Evolutionary conservation across 2,113 vertebrate genomes (phyloP).

Genomic region (Pristiophorus japonicus): DNA sequence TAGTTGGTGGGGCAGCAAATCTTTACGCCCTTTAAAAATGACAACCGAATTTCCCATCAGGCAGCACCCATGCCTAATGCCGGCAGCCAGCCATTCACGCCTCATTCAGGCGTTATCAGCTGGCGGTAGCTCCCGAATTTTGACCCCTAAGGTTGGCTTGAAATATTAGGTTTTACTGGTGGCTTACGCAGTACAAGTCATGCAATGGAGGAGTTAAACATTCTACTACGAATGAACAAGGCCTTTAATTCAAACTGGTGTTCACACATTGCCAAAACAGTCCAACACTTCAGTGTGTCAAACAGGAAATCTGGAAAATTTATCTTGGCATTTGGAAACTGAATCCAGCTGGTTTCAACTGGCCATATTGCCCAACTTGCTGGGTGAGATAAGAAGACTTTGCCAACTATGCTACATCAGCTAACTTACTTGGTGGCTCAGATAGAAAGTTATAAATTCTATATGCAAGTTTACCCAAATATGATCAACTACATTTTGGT

Average conservation of each 20-base stretch:
- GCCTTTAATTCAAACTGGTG: conserved; percentile 25
- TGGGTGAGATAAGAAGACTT: conserved; percentile 11
- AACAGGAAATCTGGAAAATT: conserved; percentile 37
- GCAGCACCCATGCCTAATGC: too few species aligned
- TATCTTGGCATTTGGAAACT: conserved; percentile 29
- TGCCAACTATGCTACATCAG: conserved; percentile 22
- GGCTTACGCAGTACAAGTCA: not conserved
- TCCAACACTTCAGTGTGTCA: conserved; percentile 29
- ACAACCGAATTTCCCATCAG: too few species aligned
- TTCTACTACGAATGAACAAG: conserved; percentile 14
- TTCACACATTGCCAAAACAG: conserved; percentile 35
- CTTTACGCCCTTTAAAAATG: too few species aligned
- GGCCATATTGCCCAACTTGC: conserved; percentile 15
- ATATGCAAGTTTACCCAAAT: not conserved
- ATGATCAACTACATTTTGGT: not conserved
- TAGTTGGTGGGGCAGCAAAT: too few species aligned
- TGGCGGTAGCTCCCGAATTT: too few species aligned
- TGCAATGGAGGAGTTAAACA: conserved; percentile 32
- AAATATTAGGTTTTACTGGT: not conserved
- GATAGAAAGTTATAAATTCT: conserved; percentile 4
- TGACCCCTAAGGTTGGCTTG: not conserved
- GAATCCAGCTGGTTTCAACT: conserved; percentile 37
- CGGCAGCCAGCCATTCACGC: too few species aligned
- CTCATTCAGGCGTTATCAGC: too few species aligned
- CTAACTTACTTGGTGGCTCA: not conserved